Evolutionary conservation across 2,797 vertebrate species (phyloP).

Genomic region (Anabacerthia variegaticeps): DNA sequence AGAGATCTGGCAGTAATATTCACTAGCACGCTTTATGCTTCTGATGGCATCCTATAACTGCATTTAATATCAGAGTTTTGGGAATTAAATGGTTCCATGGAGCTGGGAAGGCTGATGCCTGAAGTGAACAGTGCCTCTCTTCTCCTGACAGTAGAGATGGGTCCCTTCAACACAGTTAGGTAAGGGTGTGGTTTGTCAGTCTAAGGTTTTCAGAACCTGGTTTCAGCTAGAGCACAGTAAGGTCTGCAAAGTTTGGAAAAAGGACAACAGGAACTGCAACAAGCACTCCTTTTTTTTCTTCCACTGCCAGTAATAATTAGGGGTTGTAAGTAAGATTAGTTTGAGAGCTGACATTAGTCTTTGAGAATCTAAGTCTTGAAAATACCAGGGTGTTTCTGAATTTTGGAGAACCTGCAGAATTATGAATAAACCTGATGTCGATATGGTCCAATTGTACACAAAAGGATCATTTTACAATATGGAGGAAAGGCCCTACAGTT

Average conservation of each 20-base stretch:
- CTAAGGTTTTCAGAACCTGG: not conserved
- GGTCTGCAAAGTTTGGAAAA: not conserved
- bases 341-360: not conserved
- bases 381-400: not conserved
- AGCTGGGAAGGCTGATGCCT: not conserved
- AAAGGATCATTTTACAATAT: not conserved
- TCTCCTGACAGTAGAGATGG: not conserved
- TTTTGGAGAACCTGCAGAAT: not conserved
- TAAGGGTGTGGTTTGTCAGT: not conserved
- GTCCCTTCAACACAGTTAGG: not conserved
- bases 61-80: not conserved
- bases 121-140: not conserved
- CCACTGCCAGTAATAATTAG: not conserved
- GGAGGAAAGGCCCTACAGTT: not conserved
- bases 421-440: not conserved
- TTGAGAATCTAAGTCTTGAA: not conserved
- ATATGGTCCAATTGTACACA: not conserved
- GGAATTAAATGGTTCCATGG: not conserved
- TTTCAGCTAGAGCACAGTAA: not conserved
- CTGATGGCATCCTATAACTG: not conserved
- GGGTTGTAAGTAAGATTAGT: not conserved
- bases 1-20: not conserved
- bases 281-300: not conserved
- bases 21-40: not conserved
- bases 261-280: not conserved